Base-by-base conservation (phyloP, 2,113 vertebrate genomes). In the Phyllostomus discolor region DNA sequence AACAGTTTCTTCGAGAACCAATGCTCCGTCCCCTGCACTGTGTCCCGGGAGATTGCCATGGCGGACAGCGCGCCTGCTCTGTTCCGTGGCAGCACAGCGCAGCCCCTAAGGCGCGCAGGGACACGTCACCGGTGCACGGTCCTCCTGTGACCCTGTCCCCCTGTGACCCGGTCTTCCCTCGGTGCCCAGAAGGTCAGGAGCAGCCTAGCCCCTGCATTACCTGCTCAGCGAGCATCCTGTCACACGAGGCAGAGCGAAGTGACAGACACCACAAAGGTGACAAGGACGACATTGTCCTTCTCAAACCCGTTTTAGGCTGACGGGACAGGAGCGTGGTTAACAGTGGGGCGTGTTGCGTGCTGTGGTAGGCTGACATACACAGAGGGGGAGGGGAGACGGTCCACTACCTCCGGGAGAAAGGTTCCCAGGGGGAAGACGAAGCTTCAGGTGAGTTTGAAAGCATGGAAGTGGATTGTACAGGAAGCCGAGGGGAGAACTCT, bases 51-150 rank as follows among this genome's bases (percentile, higher is more conserved):
- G 28, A 16, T 19, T 31, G 0, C 12, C 24, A 16, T 0, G 48
- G 22, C 33, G 16, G n/a, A 35, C 26, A 28, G 7, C 0, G 4
- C 10, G 1, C 10, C 10, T 26, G 11, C 17, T 2, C 17, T 19
- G 11, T 50, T 59, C 11, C 17, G 16, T 15, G 43, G 5, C 1
- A 0, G 1, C 1, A 1, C 1, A 17, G 7, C 1, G 0, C 0
- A 2, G 11, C 28, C n/a, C 50, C 28, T 28, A 57, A 41, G 66
- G 35, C 16, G 20, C n/a, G 14, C 38, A 83, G 57, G 66, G 43
- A 89, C 35, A 46, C 0, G 14, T 2, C 24, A 9, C n/a, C 4
- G 9, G 0, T 20, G 33, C 19, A 28, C 24, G 0, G 1, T 72
- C 43, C 70, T 41, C n/a, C 0, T 4, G n/a, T 50, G 69, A 5